phyloP scores from a whole-genome alignment of 2,113 vertebrate species.

The Edolisoma coerulescens region DNA sequence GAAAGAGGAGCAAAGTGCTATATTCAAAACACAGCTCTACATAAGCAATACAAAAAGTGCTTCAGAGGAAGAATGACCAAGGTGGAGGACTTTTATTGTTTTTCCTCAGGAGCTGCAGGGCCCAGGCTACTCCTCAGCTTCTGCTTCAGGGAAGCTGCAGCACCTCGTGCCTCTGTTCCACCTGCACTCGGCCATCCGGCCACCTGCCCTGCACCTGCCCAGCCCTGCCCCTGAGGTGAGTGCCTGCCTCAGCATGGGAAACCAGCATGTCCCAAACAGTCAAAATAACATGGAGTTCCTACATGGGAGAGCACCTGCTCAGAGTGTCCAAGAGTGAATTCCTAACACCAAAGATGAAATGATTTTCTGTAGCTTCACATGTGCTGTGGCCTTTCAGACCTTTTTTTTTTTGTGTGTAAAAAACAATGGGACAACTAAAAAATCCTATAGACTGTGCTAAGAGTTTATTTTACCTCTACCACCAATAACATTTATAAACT shows the following conservation, averaged over 20 bases:
- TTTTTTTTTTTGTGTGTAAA: neutral
- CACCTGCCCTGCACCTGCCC: slow-evolving; percentile 19
- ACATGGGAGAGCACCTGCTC: neutral
- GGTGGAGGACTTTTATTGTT: neutral
- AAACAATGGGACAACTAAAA: neutral
- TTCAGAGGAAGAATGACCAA: neutral
- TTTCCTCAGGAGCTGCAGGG: slow-evolving; percentile 77
- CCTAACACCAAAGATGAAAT: neutral
- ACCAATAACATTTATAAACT: neutral
- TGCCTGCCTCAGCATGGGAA: neutral
- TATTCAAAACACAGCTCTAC: neutral
- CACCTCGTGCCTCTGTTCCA: neutral
- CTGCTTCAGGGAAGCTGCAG: slow-evolving; percentile 6
- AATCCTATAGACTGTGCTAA: neutral
- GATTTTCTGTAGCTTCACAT: neutral
- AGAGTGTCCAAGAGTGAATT: neutral
- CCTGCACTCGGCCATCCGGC: neutral
- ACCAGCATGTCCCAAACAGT: neutral
- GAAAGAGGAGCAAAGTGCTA: accelerated
- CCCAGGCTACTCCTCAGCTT: slow-evolving; percentile 49
- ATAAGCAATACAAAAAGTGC: neutral
- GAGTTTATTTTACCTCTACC: neutral
- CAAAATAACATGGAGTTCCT: neutral
- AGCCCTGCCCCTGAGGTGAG: slow-evolving; percentile 50
- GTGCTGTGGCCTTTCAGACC: neutral